Conservation (phyloP, 23 tunicate species). For the Styela clava region DNA sequence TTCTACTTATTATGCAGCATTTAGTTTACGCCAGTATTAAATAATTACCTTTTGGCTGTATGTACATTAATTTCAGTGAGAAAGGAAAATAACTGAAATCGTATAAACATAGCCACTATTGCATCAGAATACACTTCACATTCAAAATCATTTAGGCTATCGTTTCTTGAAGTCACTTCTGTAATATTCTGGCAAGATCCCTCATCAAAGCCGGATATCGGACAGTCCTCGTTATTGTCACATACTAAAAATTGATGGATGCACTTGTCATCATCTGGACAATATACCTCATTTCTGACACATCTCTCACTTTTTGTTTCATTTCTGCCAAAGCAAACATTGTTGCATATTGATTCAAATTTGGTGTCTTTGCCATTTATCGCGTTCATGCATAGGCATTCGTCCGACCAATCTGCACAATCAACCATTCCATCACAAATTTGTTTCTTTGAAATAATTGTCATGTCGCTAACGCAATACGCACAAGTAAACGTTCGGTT, state of each 20-base stretch:
- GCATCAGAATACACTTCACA: background rate
- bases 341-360: background rate
- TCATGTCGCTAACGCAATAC: slow-evolving; percentile 1
- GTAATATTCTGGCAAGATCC: background rate
- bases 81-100: background rate
- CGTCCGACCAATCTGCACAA: slow-evolving; percentile 13
- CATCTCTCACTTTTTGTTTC: background rate
- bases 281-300: background rate
- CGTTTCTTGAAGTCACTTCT: background rate
- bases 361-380: background rate
- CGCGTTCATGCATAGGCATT: slow-evolving; percentile 2
- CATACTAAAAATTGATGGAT: background rate
- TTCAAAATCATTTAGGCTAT: background rate
- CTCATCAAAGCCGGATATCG: background rate
- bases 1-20: too few species aligned
- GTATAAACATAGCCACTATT: background rate
- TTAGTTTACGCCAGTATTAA: too few species aligned
- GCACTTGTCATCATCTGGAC: background rate
- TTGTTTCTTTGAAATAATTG: slow-evolving; percentile 10
- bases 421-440: slow-evolving; percentile 24
- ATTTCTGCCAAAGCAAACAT: background rate
- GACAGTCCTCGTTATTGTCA: background rate
- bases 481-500: slow-evolving; percentile 13
- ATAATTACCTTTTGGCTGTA: background rate
- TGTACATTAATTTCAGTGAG: background rate